Conservation (phyloP, 2,888 invertebrate species). For the Campoplex capitator region DNA sequence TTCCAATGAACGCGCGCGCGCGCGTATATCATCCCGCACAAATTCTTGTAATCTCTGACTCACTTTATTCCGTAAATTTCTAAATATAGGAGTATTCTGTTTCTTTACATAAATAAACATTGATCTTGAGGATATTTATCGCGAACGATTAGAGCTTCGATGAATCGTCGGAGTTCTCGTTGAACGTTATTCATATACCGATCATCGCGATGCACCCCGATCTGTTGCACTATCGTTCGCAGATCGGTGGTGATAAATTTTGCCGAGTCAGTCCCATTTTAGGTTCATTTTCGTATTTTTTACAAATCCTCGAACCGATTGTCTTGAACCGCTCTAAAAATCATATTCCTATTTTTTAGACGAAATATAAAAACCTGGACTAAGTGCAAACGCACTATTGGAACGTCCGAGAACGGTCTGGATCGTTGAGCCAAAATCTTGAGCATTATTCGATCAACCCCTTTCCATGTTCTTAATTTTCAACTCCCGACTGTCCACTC, state of each 20-base stretch:
- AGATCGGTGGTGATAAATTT: not conserved
- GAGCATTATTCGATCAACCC: too few species aligned
- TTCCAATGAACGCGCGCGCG: not conserved
- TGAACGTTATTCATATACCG: not conserved
- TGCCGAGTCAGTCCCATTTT: not conserved
- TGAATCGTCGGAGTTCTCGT: not conserved
- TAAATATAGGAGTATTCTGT: slow-evolving; percentile 55
- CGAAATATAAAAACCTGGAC: too few species aligned
- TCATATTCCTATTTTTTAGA: too few species aligned
- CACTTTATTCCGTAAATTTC: slow-evolving; percentile 34
- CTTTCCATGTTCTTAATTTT: too few species aligned
- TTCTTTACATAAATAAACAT: slow-evolving; percentile 52
- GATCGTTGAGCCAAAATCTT: too few species aligned
- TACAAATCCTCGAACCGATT: not conserved
- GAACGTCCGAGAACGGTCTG: too few species aligned
- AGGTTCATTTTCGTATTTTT: not conserved
- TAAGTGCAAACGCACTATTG: too few species aligned
- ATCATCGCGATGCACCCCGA: not conserved
- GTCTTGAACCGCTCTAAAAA: not conserved
- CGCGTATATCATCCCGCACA: not conserved
- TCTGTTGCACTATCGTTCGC: too few species aligned
- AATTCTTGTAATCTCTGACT: slow-evolving; percentile 26
- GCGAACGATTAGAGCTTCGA: not conserved
- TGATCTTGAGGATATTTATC: slow-evolving; percentile 19
- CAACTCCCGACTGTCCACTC: too few species aligned